Evolutionary conservation across 1,140 invertebrate species (phyloP).

Genomic region (Mycetomoellerius zeteki): DNA sequence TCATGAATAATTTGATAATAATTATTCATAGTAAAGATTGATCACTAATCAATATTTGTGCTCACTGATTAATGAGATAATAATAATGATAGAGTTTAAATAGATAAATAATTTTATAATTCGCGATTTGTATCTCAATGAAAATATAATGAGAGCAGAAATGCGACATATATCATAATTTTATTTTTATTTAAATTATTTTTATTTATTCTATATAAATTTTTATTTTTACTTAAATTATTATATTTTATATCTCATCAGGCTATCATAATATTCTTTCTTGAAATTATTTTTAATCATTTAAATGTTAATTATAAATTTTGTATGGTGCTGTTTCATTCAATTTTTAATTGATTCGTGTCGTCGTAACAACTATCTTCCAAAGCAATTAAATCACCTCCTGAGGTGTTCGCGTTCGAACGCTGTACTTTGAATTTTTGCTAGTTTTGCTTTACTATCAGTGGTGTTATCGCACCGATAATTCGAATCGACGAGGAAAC

Average conservation of each 20-base stretch:
- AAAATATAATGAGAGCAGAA: too few relatives aligned
- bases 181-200: conserved; percentile 8
- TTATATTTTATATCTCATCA: neutral
- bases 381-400: conserved; percentile 37
- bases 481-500: conserved; percentile 45
- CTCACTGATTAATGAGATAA: neutral
- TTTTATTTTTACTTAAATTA: neutral
- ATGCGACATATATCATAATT: neutral
- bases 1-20: neutral
- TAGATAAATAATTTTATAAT: neutral
- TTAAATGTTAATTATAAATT: conserved; percentile 11
- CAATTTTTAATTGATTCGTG: neutral
- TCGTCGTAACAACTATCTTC: neutral
- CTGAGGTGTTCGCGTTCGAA: neutral
- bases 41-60: neutral
- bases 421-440: neutral
- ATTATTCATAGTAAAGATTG: conserved; percentile 16
- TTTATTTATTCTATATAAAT: neutral
- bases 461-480: conserved; percentile 34
- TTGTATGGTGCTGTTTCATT: neutral
- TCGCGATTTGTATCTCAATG: neutral
- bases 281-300: neutral
- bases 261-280: neutral
- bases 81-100: neutral
- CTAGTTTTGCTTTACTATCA: neutral